Base-by-base conservation (phyloP, 2,888 invertebrate genomes). In the Eupithecia pulchellata region DNA sequence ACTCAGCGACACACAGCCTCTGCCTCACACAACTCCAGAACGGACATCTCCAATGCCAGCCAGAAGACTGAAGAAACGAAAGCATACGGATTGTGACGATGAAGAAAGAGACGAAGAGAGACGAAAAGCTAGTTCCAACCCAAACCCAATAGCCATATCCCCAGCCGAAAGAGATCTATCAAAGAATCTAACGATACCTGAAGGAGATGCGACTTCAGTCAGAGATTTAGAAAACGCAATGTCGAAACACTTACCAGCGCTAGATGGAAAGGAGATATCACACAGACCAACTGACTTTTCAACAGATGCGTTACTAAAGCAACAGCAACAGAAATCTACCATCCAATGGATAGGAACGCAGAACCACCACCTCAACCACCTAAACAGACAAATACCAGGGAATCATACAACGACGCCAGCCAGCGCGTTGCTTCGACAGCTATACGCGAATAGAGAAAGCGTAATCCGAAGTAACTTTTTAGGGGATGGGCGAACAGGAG, bases 301-400 rank as follows among this genome's bases (percentile, higher is more conserved):
- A 78, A 97, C 98, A 0, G 98, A 98, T 84, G 96, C 98, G 0
- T 91, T 98, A 52, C 91, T 98, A 60, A 98, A 98, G 84, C 97
- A 97, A 78, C 96, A 96, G 77, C 97, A 97, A 76, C 97, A 97
- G 77, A 94, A 93, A 89, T 96, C 87, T 58, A 97, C 98, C 9
- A 99, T 99, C 81, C 99, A 99, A 85, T 99, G 99, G 98, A 98
- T 98, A 75, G 98, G 98, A 0, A 96, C 97, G 0, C 97, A 97
- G 81, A 96, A 95, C 77, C 95, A 95, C 74, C 95, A 95, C 69
- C 82, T 96, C n/a, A 95, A 95, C 67, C 96, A 95, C 78, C 83
- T 95, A 74, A 95, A 95, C 69, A 95, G 96, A 81, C 96, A 96
- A 82, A 93, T 95, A 81, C 91, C 95, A 80, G 85, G 91, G 64